phyloP scores from a whole-genome alignment of 2,888 invertebrate genomes.

The Machimus rusticus region DNA sequence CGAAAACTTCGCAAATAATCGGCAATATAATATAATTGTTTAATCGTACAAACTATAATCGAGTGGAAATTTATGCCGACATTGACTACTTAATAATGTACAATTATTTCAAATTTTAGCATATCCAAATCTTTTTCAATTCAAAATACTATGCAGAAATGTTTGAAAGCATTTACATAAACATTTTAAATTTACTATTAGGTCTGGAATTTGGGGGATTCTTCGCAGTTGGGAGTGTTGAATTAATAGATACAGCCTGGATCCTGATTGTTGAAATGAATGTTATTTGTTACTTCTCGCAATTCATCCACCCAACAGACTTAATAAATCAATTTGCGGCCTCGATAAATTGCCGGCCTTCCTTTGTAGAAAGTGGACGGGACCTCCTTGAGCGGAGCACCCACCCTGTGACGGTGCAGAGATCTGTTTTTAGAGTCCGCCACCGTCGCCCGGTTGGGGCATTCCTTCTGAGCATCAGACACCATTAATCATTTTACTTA shows the following conservation, averaged over 20 bases:
- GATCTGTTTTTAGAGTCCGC: not conserved
- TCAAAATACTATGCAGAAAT: too few relatives aligned
- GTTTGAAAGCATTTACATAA: too few relatives aligned
- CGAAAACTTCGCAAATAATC: too few relatives aligned
- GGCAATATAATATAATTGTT: too few relatives aligned
- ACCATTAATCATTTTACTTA: slow-evolving; percentile 25
- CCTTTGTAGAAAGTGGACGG: not conserved
- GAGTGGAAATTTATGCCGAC: too few relatives aligned
- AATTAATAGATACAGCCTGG: not conserved
- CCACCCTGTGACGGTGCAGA: not conserved
- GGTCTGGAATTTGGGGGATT: too few relatives aligned
- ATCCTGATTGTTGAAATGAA: not conserved
- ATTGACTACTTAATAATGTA: too few relatives aligned
- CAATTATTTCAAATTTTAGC: too few relatives aligned
- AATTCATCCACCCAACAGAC: slow-evolving; percentile 5
- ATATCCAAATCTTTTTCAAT: too few relatives aligned
- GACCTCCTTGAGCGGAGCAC: not conserved
- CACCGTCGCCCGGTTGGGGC: not conserved
- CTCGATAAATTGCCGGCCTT: slow-evolving; percentile 1
- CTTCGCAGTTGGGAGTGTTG: not conserved
- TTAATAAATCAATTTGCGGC: slow-evolving; percentile 20
- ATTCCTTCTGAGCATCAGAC: not conserved
- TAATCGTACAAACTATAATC: too few relatives aligned
- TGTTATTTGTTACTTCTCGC: not conserved
- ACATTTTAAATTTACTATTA: too few relatives aligned